Base-by-base conservation (phyloP, 2,888 invertebrate genomes). In the Papilio elwesi region DNA sequence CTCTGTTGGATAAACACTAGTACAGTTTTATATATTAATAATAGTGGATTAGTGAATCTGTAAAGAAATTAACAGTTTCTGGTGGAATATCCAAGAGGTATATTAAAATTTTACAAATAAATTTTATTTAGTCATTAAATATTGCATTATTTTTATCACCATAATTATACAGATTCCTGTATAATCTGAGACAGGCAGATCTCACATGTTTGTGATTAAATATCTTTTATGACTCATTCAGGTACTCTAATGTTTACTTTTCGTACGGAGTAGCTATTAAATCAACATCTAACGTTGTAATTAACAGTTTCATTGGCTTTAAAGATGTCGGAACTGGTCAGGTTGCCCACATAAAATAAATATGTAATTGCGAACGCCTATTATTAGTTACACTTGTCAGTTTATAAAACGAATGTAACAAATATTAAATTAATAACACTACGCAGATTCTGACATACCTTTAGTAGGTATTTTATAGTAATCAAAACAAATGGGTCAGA, bases 181-280 rank as follows among this genome's bases (percentile, higher is more conserved):
- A 15, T 53, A 59, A 38, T 15, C 15, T 59, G 15, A 6, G 15
- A n/a, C 10, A 38, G 38, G 38, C 0, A 38, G 59, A 59, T 59
- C 59, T 43, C 38, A 43, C 15, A 15, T 59, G 59, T 59, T 59
- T 59, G 59, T 59, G 43, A 59, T 43, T 38, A 59, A 59, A 38
- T 59, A 59, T 43, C 38, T 36, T 59, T 59, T 59, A 59, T 59
- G 59, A 15, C 15, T n/a, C 57, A 59, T 59, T 59, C 59, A 43
- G 59, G 59, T 59, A 59, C 43, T 59, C 59, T 59, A 59, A 59
- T 59, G 59, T 59, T 59, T 59, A 15, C 59, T n/a, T 59, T 59
- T 43, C 43, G n/a, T 13, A n/a, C 43, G 38, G 12, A 59, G 59
- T n/a, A n/a, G n/a, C n/a, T 59, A 43, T 43, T 59, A 59, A 59